Evolutionary conservation across 2,113 vertebrate genomes (phyloP).

Genomic region (Dunckerocampus dactyliophorus): DNA sequence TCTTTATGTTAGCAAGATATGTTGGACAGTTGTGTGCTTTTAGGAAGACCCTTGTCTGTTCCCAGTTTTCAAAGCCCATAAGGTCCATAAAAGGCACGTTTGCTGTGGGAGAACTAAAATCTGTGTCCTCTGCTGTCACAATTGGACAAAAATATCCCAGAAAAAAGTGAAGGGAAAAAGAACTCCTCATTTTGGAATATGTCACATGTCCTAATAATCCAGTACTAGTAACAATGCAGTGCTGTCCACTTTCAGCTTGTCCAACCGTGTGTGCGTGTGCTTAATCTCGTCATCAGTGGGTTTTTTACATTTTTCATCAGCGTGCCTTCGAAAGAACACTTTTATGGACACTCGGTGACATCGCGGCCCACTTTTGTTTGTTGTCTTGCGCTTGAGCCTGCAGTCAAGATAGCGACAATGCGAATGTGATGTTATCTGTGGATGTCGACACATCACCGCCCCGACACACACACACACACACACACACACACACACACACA

Average conservation of each 20-base stretch:
- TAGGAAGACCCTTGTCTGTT: no score
- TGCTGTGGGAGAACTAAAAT: no score
- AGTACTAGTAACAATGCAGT: background rate
- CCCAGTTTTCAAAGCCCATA: no score
- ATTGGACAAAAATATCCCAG: no score
- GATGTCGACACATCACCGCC: conserved; percentile 12
- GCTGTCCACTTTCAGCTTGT: background rate
- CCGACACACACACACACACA: conserved; percentile 6
- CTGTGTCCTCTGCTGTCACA: no score
- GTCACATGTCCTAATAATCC: background rate
- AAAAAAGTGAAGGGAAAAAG: no score
- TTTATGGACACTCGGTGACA: background rate
- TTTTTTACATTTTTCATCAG: background rate
- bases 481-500: conserved; percentile 12
- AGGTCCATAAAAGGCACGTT: no score
- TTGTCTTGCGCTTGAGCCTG: conserved; percentile 6
- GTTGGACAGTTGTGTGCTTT: no score
- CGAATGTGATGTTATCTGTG: conserved; percentile 36
- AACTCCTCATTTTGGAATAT: no score
- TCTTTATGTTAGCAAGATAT: no score
- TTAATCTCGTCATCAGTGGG: background rate
- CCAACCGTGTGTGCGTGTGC: background rate
- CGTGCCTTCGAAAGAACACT: background rate
- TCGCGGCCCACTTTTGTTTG: background rate
- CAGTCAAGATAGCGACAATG: conserved; percentile 23